Conservation (phyloP, 2,888 invertebrate species). For the Liposcelis brunnea region DNA sequence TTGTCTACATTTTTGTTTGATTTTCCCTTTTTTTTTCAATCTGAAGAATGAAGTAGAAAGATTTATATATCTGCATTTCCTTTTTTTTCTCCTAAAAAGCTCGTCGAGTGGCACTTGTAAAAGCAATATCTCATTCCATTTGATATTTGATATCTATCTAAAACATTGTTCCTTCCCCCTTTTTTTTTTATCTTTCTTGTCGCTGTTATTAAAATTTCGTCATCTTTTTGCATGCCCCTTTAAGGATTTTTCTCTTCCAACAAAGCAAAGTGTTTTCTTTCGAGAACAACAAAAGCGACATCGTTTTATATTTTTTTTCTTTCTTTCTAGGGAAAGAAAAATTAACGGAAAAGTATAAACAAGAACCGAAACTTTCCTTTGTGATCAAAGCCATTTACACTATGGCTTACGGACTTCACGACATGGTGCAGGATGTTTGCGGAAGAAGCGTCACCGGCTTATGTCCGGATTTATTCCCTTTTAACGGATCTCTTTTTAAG, state of each 20-base stretch:
- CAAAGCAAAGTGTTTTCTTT: no score
- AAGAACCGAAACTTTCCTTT: constrained; percentile 63
- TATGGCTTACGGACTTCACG: constrained; percentile 53
- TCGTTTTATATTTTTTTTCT: constrained; percentile 11
- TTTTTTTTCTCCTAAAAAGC: no score
- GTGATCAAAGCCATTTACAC: constrained; percentile 62
- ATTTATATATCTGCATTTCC: no score
- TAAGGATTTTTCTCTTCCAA: no score
- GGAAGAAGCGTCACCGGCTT: constrained; percentile 32
- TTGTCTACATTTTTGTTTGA: no score
- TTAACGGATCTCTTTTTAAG: constrained; percentile 51
- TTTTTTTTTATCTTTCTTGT: neutral
- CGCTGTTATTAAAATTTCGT: neutral
- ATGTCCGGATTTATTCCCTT: constrained; percentile 47
- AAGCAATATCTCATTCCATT: neutral
- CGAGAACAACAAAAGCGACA: no score
- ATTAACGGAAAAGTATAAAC: constrained; percentile 37
- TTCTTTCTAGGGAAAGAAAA: constrained; percentile 36
- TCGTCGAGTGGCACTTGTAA: no score
- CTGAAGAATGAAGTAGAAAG: no score
- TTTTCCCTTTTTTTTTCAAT: no score
- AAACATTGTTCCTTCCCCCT: no score
- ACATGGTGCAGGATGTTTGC: constrained; percentile 48
- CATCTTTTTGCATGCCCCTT: no score
- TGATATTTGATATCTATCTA: neutral